phyloP scores from a whole-genome alignment of 2,113 vertebrate genomes.

The Centrocercus urophasianus region DNA sequence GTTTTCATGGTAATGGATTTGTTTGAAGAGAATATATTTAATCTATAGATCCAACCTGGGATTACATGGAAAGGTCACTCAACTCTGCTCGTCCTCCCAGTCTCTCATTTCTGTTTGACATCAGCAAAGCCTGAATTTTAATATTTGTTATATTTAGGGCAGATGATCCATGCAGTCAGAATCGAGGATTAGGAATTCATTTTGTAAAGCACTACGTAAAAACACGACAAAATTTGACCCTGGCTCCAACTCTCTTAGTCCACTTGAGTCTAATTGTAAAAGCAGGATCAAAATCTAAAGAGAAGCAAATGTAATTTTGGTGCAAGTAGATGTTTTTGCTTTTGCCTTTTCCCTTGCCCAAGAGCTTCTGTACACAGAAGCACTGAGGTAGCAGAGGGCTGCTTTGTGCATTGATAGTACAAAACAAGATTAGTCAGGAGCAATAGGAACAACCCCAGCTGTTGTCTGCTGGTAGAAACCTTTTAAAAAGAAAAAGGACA shows the following conservation, averaged over 20 bases:
- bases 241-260: background rate
- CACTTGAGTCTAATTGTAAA: background rate
- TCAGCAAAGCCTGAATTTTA: conserved; percentile 24
- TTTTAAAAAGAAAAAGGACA: background rate
- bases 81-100: background rate
- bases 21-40: background rate
- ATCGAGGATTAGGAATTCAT: conserved; percentile 39
- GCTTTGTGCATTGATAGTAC: background rate
- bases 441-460: background rate
- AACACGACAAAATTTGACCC: background rate
- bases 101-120: background rate
- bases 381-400: background rate
- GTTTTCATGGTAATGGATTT: background rate
- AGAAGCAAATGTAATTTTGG: background rate
- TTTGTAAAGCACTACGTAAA: conserved; percentile 12
- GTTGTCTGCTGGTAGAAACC: background rate
- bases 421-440: background rate
- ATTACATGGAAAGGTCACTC: background rate
- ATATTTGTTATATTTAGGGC: conserved; percentile 33
- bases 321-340: background rate
- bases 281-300: background rate
- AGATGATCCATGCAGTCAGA: conserved; percentile 1
- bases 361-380: background rate
- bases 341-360: background rate
- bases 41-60: background rate